Percentiles rank a stretch among this genome's conserved stretches.
phyloP scores from a whole-genome alignment of 2,113 vertebrate species.

The Mesitornis unicolor region DNA sequence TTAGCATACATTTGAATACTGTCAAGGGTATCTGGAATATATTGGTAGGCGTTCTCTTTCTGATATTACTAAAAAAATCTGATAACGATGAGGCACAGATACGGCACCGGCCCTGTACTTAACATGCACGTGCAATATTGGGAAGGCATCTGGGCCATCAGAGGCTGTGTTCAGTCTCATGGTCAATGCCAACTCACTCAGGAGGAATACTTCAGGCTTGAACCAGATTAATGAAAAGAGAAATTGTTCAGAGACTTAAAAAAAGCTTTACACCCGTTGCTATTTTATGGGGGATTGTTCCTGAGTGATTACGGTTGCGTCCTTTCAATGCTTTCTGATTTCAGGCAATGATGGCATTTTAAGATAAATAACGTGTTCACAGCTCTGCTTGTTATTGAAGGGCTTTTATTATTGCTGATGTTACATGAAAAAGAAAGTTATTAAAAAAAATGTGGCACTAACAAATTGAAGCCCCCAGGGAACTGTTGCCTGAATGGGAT shows the following conservation, averaged over 20 bases:
- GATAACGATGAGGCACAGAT: neutral
- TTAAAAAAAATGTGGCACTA: conserved; percentile 59
- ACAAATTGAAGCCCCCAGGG: conserved; percentile 61
- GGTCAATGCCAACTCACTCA: neutral
- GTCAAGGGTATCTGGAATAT: conserved; percentile 39
- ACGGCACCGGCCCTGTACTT: neutral
- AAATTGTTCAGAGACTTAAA: neutral
- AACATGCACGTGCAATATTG: rapidly evolving
- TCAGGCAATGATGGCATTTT: conserved; percentile 35
- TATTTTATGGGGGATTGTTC: neutral
- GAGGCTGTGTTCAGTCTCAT: neutral
- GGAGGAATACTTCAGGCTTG: conserved; percentile 9
- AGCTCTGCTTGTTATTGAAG: conserved; percentile 27
- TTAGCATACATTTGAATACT: conserved; percentile 7
- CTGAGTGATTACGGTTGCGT: neutral
- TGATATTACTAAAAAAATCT: neutral
- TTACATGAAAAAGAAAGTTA: conserved; percentile 58
- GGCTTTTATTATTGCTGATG: conserved; percentile 52
- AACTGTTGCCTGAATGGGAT: conserved; percentile 58
- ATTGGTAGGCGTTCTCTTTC: neutral
- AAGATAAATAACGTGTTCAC: conserved; percentile 29
- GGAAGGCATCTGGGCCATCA: neutral
- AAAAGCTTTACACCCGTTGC: neutral
- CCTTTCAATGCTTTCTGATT: conserved; percentile 8
- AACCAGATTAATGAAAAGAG: conserved; percentile 10